phyloP scores from a whole-genome alignment of 2,797 vertebrate species.

The Muscicapa striata region DNA sequence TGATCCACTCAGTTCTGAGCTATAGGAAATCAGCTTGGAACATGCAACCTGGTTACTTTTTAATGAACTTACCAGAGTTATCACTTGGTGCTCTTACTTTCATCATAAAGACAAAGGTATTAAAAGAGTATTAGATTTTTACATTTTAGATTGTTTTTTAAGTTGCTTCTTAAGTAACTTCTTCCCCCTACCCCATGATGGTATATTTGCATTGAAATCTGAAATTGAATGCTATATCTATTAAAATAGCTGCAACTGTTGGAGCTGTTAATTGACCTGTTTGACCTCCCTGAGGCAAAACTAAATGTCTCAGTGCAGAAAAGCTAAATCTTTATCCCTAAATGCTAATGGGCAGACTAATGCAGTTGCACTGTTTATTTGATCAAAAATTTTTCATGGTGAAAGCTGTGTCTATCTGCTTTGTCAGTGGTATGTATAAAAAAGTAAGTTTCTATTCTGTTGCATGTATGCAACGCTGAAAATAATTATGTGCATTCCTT shows the following conservation, averaged over 20 bases:
- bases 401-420: background rate
- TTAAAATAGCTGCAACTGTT: conserved; percentile 17
- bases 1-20: background rate
- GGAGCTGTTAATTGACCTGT: conserved; percentile 43
- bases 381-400: background rate
- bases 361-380: background rate
- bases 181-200: fast-evolving
- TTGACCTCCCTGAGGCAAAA: conserved; percentile 11
- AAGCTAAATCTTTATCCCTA: conserved; percentile 2
- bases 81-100: background rate
- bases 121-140: background rate
- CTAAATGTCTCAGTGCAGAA: background rate
- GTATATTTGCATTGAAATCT: background rate
- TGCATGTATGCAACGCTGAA: background rate
- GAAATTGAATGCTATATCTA: background rate
- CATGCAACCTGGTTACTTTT: background rate
- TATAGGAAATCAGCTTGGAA: background rate
- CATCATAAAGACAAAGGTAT: background rate
- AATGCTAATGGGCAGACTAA: background rate
- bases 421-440: background rate
- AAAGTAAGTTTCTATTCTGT: background rate
- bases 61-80: background rate
- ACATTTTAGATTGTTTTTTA: background rate
- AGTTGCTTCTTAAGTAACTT: background rate
- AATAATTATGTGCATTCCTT: background rate